phyloP scores from a whole-genome alignment of 1,140 invertebrate genomes.

The Pogonognathellus flavescens region DNA sequence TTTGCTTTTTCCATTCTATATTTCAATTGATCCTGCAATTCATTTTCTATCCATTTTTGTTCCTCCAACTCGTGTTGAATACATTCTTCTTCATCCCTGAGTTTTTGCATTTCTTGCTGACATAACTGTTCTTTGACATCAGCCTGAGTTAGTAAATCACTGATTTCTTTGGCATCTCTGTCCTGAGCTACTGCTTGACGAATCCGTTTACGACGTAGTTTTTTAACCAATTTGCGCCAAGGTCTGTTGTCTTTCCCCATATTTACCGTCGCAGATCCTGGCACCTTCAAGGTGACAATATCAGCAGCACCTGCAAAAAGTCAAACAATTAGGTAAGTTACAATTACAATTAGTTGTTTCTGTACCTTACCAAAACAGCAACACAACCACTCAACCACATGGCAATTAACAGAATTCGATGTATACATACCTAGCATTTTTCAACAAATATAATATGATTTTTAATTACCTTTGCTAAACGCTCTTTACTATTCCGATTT shows the following conservation, averaged over 20 bases:
- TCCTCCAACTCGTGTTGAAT: slow-evolving; percentile 45
- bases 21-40: slow-evolving; percentile 37
- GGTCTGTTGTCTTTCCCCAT: slow-evolving; percentile 63
- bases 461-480: too few relatives aligned
- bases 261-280: too few relatives aligned
- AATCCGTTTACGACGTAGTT: slow-evolving; percentile 60
- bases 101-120: slow-evolving; percentile 1
- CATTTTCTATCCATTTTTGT: slow-evolving; percentile 57
- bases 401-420: too few relatives aligned
- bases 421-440: too few relatives aligned
- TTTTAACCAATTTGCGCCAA: slow-evolving; percentile 66
- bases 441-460: too few relatives aligned
- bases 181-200: slow-evolving; percentile 43
- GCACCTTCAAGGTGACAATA: too few relatives aligned
- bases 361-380: too few relatives aligned
- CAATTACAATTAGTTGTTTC: too few relatives aligned
- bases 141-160: background rate
- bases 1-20: slow-evolving; percentile 55
- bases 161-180: background rate
- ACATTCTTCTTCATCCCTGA: slow-evolving; percentile 7
- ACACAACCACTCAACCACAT: too few relatives aligned
- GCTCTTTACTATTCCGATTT: too few relatives aligned
- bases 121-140: background rate
- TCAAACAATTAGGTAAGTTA: too few relatives aligned
- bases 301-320: too few relatives aligned